Percentiles rank a stretch among this genome's conserved stretches.
Conservation (phyloP, 2,113 vertebrate genomes). For the Theropithecus gelada region DNA sequence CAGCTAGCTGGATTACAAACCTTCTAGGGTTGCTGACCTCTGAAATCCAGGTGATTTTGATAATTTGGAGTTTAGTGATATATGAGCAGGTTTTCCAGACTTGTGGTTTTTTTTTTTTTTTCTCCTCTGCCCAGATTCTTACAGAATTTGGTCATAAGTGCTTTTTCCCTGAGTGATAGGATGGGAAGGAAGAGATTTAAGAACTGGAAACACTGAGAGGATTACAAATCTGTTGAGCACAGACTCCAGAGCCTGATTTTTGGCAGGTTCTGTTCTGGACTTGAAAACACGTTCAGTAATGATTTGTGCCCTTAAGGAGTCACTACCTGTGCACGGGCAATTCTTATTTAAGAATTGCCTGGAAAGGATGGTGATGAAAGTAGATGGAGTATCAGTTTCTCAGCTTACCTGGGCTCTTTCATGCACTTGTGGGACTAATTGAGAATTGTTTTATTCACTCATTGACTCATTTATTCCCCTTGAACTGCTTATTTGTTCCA, state of each 20-base stretch:
- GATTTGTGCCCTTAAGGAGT: background rate
- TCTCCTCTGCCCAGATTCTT: background rate
- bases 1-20: background rate
- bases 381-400: background rate
- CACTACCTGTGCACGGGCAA: background rate
- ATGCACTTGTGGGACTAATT: background rate
- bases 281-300: background rate
- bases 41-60: slow-evolving; percentile 3
- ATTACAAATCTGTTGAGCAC: background rate
- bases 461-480: background rate
- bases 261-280: background rate
- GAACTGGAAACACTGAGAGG: background rate
- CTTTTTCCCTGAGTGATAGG: background rate
- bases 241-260: background rate
- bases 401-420: background rate
- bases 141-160: background rate
- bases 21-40: background rate
- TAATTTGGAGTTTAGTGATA: background rate
- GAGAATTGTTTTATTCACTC: background rate
- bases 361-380: background rate
- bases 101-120: background rate
- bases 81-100: background rate
- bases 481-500: background rate
- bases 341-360: background rate
- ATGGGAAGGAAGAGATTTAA: background rate